These are phyloP conservation scores for Mormyrus lacerda DNA, from an alignment of 2,113 vertebrate species.

Conservation along the genomic window DNA sequence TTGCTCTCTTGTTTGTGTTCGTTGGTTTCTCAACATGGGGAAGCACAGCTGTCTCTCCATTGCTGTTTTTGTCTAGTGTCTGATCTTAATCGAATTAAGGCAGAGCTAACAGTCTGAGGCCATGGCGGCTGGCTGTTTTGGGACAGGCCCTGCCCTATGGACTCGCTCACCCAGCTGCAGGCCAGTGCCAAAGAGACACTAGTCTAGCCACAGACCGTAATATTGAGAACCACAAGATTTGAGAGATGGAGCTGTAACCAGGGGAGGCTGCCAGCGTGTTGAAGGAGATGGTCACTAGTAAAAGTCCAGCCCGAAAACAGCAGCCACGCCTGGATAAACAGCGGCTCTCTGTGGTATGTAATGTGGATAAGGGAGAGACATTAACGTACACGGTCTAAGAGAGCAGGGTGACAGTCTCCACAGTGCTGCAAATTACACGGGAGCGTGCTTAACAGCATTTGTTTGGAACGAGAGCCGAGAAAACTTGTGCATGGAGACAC, in stretches of 20 bases:
- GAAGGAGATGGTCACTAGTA: neutral
- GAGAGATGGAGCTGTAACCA: neutral
- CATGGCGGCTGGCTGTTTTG: neutral
- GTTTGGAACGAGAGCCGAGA: neutral
- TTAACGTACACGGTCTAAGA: neutral
- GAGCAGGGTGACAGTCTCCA: neutral
- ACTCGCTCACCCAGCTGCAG: neutral
- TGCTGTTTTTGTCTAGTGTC: neutral
- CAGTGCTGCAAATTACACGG: neutral
- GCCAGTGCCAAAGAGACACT: neutral
- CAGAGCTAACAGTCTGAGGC: neutral
- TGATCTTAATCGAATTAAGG: constrained; percentile 8
- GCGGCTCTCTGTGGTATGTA: neutral
- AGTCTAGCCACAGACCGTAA: neutral
- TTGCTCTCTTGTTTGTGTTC: neutral
- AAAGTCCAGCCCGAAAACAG: neutral
- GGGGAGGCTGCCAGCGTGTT: neutral
- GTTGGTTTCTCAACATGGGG: neutral
- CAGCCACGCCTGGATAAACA: neutral
- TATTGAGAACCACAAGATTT: neutral
- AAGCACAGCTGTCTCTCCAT: neutral
- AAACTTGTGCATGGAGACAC: neutral
- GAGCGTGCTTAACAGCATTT: neutral
- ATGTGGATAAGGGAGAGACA: neutral
- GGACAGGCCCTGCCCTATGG: neutral